A percentile compares a stretch with the other conserved stretches of the same genome.
Evolutionary conservation across 2,113 vertebrate species (phyloP).

Genomic region (Dermatemys mawii): DNA sequence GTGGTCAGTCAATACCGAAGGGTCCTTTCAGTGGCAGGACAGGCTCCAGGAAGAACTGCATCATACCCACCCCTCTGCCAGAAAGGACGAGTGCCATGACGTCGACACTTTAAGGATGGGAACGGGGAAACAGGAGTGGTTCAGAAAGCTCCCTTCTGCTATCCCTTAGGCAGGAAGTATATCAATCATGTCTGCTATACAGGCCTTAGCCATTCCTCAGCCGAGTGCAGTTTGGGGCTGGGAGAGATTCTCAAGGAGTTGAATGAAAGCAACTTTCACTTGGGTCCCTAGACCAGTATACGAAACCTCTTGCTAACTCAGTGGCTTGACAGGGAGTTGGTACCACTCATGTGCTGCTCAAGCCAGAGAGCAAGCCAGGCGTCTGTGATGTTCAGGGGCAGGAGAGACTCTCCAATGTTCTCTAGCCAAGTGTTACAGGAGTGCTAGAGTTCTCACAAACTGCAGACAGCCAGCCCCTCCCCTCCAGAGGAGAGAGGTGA

Average conservation of each 20-base stretch:
- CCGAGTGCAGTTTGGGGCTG: neutral
- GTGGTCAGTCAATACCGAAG: neutral
- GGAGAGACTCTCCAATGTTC: neutral
- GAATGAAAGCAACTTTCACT: conserved; percentile 9
- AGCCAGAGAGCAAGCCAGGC: neutral
- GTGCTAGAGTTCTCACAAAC: neutral
- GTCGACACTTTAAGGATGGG: neutral
- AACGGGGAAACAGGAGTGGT: neutral
- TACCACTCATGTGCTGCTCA: neutral
- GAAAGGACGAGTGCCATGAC: neutral
- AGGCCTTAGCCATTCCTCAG: neutral
- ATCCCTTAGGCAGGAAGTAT: conserved; percentile 1
- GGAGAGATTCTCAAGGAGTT: neutral
- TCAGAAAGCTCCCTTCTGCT: neutral
- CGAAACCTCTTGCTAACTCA: rapidly evolving
- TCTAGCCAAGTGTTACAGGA: neutral
- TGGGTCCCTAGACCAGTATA: neutral
- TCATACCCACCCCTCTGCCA: neutral
- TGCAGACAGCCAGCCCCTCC: neutral
- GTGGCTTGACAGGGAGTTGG: rapidly evolving
- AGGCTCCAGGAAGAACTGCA: neutral
- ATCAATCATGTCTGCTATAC: rapidly evolving
- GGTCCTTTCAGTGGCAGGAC: neutral
- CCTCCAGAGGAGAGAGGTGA: neutral
- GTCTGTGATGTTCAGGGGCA: too few relatives aligned